Conservation (phyloP, 1,140 invertebrate species). For the Drosophila cardini region DNA sequence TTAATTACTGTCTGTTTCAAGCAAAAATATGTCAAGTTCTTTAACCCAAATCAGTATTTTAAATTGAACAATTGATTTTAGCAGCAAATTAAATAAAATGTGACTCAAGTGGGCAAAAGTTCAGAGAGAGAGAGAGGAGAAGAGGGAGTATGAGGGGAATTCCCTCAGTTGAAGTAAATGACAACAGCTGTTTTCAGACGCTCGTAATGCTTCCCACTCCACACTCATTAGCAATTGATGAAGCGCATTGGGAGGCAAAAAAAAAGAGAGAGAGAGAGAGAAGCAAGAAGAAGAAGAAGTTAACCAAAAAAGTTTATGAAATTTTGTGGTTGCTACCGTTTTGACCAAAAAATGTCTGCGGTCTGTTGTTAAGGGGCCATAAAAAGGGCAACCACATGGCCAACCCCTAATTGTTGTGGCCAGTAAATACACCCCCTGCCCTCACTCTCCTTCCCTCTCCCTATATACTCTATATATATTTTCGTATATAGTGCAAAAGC, state of each 20-base stretch:
- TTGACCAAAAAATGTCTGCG: conserved; percentile 67
- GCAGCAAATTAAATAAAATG: conserved; percentile 73
- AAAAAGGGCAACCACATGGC: conserved; percentile 73
- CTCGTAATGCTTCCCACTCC: conserved; percentile 38
- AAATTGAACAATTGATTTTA: conserved; percentile 66
- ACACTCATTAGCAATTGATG: conserved; percentile 80
- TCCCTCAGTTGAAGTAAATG: conserved; percentile 55
- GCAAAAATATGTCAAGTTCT: too few relatives aligned
- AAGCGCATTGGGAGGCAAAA: conserved; percentile 56
- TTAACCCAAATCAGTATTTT: conserved; percentile 23
- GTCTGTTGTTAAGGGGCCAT: conserved; percentile 45
- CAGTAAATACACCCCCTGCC: conserved; percentile 17
- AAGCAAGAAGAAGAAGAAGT: not conserved
- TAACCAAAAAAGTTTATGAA: conserved; percentile 66
- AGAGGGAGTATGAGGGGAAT: not conserved
- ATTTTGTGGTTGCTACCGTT: conserved; percentile 82
- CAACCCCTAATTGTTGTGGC: conserved; percentile 82
- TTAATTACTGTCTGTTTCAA: too few relatives aligned
- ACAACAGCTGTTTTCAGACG: conserved; percentile 69
- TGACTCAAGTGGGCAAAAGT: conserved; percentile 60
- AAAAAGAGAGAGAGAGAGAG: too few relatives aligned
- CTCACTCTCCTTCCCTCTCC: not conserved
- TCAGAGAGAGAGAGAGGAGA: conserved; percentile 43
- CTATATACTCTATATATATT: conserved; percentile 5
- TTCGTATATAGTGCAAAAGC: conserved; percentile 63